Percentiles rank a stretch among this genome's conserved stretches.
These are phyloP conservation scores for Melinaea marsaeus DNA, from an alignment of 2,888 invertebrate species.

Conservation along the genomic window DNA sequence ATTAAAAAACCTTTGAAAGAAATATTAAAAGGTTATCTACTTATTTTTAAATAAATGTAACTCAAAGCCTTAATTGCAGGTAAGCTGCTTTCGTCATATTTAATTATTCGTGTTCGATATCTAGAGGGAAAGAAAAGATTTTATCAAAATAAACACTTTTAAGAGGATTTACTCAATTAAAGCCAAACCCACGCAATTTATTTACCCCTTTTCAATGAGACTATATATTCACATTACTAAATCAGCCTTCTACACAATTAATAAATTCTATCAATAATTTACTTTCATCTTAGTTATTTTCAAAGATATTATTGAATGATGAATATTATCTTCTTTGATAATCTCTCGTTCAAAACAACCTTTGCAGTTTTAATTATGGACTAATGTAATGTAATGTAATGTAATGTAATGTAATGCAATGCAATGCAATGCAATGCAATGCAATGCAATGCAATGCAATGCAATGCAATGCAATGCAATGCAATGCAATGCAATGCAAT, in stretches of 20 bases:
- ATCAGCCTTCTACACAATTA: not conserved
- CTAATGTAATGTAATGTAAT: too few relatives aligned
- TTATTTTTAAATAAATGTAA: not conserved
- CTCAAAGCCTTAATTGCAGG: slow-evolving; percentile 29
- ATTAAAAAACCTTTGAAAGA: too few relatives aligned
- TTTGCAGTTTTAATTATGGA: too few relatives aligned
- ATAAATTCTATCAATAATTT: not conserved
- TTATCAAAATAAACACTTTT: slow-evolving; percentile 53
- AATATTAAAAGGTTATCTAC: not conserved
- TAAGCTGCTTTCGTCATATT: slow-evolving; percentile 53
- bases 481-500: too few relatives aligned
- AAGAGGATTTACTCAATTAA: slow-evolving; percentile 71
- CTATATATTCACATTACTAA: not conserved
- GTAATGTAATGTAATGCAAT: too few relatives aligned
- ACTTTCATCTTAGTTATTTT: not conserved
- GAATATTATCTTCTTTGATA: too few relatives aligned
- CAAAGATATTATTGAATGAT: too few relatives aligned
- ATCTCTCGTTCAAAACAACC: too few relatives aligned
- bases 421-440: too few relatives aligned
- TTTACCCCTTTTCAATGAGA: slow-evolving; percentile 1
- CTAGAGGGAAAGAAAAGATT: slow-evolving; percentile 50
- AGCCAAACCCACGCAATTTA: slow-evolving; percentile 26
- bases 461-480: too few relatives aligned
- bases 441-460: too few relatives aligned
- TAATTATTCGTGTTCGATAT: slow-evolving; percentile 51